phyloP scores from a whole-genome alignment of 2,888 invertebrate genomes.

The Hydriomena furcata region DNA sequence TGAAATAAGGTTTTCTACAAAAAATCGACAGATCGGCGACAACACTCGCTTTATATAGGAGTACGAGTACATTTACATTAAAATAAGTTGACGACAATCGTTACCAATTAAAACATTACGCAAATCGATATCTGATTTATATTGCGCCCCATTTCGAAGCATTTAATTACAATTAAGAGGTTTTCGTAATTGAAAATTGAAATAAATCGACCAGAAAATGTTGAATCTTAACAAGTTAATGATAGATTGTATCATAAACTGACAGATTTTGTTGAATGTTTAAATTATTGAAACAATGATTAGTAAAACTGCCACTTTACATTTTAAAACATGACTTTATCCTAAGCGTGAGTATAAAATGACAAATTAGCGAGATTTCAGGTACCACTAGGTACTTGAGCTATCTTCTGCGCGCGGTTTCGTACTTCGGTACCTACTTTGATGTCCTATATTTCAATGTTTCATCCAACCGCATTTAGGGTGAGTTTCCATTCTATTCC shows the following conservation, averaged over 20 bases:
- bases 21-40: too few species aligned
- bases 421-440: too few species aligned
- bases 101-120: conserved; percentile 53
- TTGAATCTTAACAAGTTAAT: conserved; percentile 27
- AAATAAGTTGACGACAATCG: conserved; percentile 52
- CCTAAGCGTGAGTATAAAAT: neutral
- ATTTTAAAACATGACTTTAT: neutral
- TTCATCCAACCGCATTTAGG: too few species aligned
- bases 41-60: too few species aligned
- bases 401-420: too few species aligned
- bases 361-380: neutral
- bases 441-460: too few species aligned
- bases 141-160: conserved; percentile 47
- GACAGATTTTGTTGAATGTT: conserved; percentile 29
- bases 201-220: conserved; percentile 36
- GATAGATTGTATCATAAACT: conserved; percentile 26
- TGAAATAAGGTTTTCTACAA: too few species aligned
- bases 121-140: conserved; percentile 58
- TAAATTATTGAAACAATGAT: conserved; percentile 16
- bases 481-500: too few species aligned
- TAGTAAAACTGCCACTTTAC: conserved; percentile 3
- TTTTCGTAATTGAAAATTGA: conserved; percentile 46
- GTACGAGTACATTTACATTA: too few species aligned
- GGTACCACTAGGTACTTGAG: too few species aligned
- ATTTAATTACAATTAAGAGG: conserved; percentile 50